These are phyloP conservation scores for Trypoxylus dichotomus DNA, from an alignment of 1,140 invertebrate species.

Conservation along the genomic window DNA sequence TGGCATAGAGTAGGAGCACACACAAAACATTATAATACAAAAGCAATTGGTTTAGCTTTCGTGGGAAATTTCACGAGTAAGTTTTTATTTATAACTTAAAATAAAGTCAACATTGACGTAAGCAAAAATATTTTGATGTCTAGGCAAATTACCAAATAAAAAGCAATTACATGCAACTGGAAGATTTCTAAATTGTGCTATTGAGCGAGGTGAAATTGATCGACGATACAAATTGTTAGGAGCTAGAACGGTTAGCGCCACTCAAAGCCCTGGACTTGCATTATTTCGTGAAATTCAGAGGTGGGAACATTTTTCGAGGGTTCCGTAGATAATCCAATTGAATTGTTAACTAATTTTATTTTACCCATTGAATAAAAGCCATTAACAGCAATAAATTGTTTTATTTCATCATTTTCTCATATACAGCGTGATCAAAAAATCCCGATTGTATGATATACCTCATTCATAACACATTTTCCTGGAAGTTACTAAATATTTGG, in stretches of 20 bases:
- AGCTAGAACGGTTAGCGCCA: conserved; percentile 62
- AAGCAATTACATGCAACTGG: conserved; percentile 61
- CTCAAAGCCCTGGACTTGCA: conserved; percentile 64
- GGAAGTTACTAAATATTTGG: too few species aligned
- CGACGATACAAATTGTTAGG: conserved; percentile 63
- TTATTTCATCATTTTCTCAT: too few species aligned
- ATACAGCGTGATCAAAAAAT: too few species aligned
- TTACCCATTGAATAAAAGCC: too few species aligned
- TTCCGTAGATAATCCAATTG: conserved; percentile 9
- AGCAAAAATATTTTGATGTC: conserved; percentile 34
- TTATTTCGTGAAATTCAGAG: conserved; percentile 58
- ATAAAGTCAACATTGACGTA: neutral
- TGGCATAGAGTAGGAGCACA: conserved; percentile 75
- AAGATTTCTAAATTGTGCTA: conserved; percentile 64
- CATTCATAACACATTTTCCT: too few species aligned
- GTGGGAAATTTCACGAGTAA: conserved; percentile 57
- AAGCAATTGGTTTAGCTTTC: conserved; percentile 61
- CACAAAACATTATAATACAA: conserved; percentile 64
- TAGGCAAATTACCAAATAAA: conserved; percentile 61
- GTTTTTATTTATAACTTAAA: neutral
- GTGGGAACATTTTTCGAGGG: conserved; percentile 48
- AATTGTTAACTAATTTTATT: too few species aligned
- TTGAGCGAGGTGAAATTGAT: conserved; percentile 59
- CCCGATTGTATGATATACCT: too few species aligned
- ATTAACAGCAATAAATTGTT: too few species aligned